These are phyloP conservation scores for Ammodramus savannarum DNA, from an alignment of 2,113 vertebrate species.

Conservation along the genomic window DNA sequence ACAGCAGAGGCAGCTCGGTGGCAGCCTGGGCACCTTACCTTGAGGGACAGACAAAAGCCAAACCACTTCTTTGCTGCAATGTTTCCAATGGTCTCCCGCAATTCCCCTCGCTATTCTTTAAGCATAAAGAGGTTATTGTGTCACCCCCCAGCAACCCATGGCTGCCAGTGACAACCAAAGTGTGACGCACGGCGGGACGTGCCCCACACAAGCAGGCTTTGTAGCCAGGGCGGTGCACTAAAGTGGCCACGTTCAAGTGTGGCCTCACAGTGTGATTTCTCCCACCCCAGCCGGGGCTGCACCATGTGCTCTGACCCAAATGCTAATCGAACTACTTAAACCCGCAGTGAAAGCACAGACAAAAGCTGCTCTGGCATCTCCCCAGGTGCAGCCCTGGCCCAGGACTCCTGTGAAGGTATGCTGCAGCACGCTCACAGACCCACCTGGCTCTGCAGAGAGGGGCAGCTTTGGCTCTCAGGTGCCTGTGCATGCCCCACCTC, in stretches of 20 bases:
- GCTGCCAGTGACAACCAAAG: background rate
- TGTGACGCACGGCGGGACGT: background rate
- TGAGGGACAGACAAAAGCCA: background rate
- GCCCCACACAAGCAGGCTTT: background rate
- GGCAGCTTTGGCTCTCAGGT: background rate
- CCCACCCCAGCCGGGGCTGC: background rate
- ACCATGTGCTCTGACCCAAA: background rate
- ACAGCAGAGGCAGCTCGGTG: background rate
- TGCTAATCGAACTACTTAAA: background rate
- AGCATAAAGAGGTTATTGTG: constrained; percentile 35
- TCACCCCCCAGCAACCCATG: background rate
- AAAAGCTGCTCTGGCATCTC: background rate
- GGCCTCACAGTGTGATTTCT: constrained; percentile 1
- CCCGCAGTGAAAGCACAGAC: background rate
- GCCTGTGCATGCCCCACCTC: accelerated
- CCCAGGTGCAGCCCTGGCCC: background rate
- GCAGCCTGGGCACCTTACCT: background rate
- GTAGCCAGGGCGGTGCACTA: background rate
- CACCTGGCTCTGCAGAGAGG: background rate
- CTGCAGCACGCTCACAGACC: accelerated
- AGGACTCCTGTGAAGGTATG: background rate
- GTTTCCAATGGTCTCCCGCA: background rate
- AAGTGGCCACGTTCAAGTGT: background rate
- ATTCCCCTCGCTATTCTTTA: background rate
- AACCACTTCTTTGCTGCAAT: background rate